These are phyloP conservation scores for Dryocosmus kuriphilus DNA, from an alignment of 2,888 invertebrate genomes.

Conservation along the genomic window DNA sequence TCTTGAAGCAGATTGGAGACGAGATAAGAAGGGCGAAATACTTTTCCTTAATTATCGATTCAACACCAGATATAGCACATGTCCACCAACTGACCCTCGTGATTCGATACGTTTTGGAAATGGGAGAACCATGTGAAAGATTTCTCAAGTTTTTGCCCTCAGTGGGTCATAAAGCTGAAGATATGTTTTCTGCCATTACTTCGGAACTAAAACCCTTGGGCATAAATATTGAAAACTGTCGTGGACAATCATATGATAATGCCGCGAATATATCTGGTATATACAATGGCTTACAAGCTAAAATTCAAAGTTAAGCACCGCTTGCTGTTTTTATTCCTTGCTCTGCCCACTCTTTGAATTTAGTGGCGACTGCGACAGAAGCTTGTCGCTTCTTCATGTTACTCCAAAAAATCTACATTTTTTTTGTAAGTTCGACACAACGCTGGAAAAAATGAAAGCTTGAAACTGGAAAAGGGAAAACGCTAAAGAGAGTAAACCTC, in stretches of 20 bases:
- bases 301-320: constrained; percentile 55
- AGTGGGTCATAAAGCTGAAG: constrained; percentile 5
- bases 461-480: constrained; percentile 54
- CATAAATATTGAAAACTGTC: constrained; percentile 56
- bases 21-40: constrained; percentile 13
- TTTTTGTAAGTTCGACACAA: constrained; percentile 3
- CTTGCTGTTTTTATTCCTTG: constrained; percentile 46
- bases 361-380: constrained; percentile 54
- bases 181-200: too few relatives aligned
- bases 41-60: constrained; percentile 15
- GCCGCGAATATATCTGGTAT: constrained; percentile 59
- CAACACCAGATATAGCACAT: constrained; percentile 11
- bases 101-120: neutral
- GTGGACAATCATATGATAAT: constrained; percentile 59
- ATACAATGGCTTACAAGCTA: constrained; percentile 57
- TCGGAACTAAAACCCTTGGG: too few relatives aligned
- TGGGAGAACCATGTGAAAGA: neutral
- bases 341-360: too few relatives aligned
- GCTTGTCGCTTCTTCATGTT: constrained; percentile 11
- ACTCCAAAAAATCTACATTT: constrained; percentile 17
- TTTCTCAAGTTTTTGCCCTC: neutral
- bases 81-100: neutral
- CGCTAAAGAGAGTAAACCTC: too few relatives aligned
- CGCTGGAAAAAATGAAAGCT: constrained; percentile 17
- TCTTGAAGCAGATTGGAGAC: neutral